Percentiles rank a stretch among this genome's conserved stretches.
Evolutionary conservation across 2,888 invertebrate genomes (phyloP).

Genomic region (Balanococcus diminutus): DNA sequence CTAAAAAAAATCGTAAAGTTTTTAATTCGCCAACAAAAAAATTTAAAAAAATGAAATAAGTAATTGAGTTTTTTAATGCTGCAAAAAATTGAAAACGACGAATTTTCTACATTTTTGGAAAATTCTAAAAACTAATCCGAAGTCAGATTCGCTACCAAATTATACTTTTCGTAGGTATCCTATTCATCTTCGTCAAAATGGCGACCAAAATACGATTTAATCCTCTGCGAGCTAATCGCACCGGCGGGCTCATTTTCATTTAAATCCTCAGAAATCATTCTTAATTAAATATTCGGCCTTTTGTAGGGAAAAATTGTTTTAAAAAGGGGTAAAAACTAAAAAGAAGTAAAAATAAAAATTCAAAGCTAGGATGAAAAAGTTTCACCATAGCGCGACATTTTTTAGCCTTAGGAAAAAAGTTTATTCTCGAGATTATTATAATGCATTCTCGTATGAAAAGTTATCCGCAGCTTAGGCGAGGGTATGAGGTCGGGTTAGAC

Average conservation of each 20-base stretch:
- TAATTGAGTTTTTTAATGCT: too few species aligned
- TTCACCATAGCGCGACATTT: not conserved
- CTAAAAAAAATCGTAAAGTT: too few species aligned
- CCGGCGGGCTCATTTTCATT: not conserved
- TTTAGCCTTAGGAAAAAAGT: not conserved
- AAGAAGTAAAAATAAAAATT: not conserved
- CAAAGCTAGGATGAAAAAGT: not conserved
- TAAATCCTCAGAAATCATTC: not conserved
- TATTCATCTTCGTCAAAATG: too few species aligned
- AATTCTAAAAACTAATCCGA: not conserved
- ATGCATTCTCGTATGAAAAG: not conserved
- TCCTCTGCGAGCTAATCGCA: not conserved
- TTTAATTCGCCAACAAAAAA: too few species aligned
- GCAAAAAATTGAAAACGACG: too few species aligned
- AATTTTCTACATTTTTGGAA: not conserved
- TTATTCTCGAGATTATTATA: conserved; percentile 9
- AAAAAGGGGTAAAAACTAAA: not conserved
- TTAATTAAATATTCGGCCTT: not conserved
- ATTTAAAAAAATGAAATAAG: too few species aligned
- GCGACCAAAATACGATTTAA: too few species aligned
- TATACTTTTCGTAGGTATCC: too few species aligned
- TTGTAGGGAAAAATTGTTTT: not conserved
- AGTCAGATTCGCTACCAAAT: too few species aligned
- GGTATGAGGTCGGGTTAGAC: not conserved
- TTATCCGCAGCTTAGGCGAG: not conserved